Evolutionary conservation across 2,888 invertebrate species (phyloP).

Genomic region (Bursaphelenchus okinawaensis): DNA sequence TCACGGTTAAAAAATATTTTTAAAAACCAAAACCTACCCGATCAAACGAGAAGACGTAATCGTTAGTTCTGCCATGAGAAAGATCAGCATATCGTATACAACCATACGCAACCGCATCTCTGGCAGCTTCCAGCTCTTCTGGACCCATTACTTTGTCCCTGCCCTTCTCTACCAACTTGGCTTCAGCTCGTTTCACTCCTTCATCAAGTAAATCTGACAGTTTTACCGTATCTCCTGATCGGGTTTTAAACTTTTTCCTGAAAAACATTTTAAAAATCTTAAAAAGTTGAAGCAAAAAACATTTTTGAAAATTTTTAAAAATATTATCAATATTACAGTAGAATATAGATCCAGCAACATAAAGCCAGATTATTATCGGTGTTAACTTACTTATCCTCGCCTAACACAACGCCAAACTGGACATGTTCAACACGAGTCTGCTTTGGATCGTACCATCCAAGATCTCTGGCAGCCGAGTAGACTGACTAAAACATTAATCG

Average conservation of each 20-base stretch:
- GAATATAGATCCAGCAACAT: background rate
- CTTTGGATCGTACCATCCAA: conserved; percentile 69
- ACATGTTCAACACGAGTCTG: conserved; percentile 78
- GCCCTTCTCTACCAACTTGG: conserved; percentile 61
- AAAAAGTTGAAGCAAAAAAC: too few relatives aligned
- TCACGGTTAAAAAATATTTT: background rate
- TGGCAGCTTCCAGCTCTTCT: conserved; percentile 41
- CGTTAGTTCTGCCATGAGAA: conserved; percentile 77
- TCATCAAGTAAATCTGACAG: conserved; percentile 82
- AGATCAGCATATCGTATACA: conserved; percentile 98
- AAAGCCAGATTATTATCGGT: background rate
- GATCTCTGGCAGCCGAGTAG: conserved; percentile 71
- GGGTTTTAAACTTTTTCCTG: conserved; percentile 93
- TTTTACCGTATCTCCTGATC: conserved; percentile 89
- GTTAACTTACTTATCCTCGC: conserved; percentile 73
- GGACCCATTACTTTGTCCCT: conserved; percentile 58
- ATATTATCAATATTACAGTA: too few relatives aligned
- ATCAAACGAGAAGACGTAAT: conserved; percentile 96
- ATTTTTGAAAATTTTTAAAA: too few relatives aligned
- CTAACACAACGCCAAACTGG: conserved; percentile 90
- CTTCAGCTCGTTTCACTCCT: conserved; percentile 63
- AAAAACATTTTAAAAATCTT: too few relatives aligned
- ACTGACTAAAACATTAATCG: conserved; percentile 64
- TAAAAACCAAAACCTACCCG: conserved; percentile 62
- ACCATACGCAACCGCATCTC: conserved; percentile 83